Evolutionary conservation across 2,888 invertebrate genomes (phyloP).

Genomic region (Lasioglossum morio): DNA sequence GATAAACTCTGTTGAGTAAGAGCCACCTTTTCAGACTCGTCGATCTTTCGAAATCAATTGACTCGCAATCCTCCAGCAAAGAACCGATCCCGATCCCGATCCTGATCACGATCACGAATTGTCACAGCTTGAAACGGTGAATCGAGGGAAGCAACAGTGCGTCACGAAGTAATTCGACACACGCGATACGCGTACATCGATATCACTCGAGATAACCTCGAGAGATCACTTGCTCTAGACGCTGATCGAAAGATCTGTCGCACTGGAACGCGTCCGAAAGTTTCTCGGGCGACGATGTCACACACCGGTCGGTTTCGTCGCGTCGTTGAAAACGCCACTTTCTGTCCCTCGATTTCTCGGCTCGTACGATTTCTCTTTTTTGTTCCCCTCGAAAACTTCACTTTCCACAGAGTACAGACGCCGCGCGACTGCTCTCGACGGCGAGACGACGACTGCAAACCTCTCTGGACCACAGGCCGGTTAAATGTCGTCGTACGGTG

Average conservation of each 20-base stretch:
- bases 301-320: constrained; percentile 35
- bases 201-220: background rate
- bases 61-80: constrained; percentile 27
- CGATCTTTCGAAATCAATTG: constrained; percentile 65
- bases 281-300: constrained; percentile 27
- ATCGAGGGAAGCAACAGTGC: background rate
- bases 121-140: constrained; percentile 24
- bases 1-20: constrained; percentile 63
- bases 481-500: constrained; percentile 34
- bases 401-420: constrained; percentile 45
- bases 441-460: background rate
- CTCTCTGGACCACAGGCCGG: constrained; percentile 33
- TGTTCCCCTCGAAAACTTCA: constrained; percentile 53
- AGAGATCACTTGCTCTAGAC: constrained; percentile 4
- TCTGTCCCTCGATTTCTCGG: constrained; percentile 41
- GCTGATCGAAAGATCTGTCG: background rate
- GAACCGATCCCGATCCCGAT: background rate
- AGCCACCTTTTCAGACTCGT: constrained; percentile 58
- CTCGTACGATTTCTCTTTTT: constrained; percentile 52
- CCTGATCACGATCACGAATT: no score
- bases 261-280: constrained; percentile 14
- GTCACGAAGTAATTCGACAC: background rate
- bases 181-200: background rate
- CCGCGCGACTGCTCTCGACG: constrained; percentile 24
- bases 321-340: constrained; percentile 43